Conservation (phyloP, 1,140 invertebrate genomes). For the Atta colombica region DNA sequence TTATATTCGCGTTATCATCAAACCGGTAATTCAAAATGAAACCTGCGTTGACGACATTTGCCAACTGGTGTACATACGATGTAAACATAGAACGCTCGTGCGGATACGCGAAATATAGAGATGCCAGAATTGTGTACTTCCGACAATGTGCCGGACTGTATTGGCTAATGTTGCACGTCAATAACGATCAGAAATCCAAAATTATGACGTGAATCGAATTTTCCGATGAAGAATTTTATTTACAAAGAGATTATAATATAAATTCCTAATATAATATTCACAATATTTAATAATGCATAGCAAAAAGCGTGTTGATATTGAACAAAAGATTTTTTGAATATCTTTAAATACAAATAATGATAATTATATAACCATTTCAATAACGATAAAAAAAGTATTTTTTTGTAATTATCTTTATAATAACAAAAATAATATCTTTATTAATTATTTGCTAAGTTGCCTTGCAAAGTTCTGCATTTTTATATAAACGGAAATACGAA, state of each 20-base stretch:
- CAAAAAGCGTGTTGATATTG: neutral
- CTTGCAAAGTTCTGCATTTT: neutral
- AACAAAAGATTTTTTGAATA: neutral
- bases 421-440: neutral
- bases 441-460: conserved; percentile 10
- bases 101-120: conserved; percentile 6
- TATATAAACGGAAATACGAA: neutral
- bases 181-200: neutral
- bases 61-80: neutral
- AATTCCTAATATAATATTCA: conserved; percentile 1
- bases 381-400: neutral
- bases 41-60: conserved; percentile 29
- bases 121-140: conserved; percentile 16
- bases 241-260: neutral
- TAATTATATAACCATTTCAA: neutral
- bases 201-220: conserved; percentile 23
- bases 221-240: conserved; percentile 28
- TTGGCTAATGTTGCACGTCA: conserved; percentile 29
- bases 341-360: neutral
- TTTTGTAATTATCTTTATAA: neutral
- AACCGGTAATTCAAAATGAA: conserved; percentile 21
- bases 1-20: conserved; percentile 13
- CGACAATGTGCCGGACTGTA: neutral
- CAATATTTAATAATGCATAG: neutral
- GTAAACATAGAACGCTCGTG: conserved; percentile 17